phyloP scores from a whole-genome alignment of 2,797 vertebrate genomes.

The Varecia variegata region DNA sequence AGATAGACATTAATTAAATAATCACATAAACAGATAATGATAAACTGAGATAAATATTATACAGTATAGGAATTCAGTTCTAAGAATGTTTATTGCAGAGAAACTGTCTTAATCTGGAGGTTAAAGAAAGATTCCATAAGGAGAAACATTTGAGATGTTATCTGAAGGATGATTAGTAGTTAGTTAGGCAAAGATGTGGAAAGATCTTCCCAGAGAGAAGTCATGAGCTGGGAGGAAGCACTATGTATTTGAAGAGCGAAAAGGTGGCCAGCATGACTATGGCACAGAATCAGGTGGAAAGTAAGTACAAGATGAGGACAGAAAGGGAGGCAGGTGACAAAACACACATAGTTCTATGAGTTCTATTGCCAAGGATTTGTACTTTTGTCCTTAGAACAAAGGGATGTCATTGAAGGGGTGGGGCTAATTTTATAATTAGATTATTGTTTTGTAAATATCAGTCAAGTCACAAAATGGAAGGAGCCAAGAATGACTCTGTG shows the following conservation, averaged over 20 bases:
- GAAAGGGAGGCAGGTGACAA: background rate
- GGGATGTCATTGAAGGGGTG: background rate
- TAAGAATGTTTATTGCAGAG: background rate
- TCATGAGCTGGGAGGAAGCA: background rate
- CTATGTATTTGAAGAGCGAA: background rate
- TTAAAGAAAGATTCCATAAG: background rate
- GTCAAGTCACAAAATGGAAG: background rate
- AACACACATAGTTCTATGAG: background rate
- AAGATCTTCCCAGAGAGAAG: background rate
- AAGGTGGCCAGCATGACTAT: background rate
- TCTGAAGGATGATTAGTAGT: background rate
- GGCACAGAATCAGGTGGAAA: background rate
- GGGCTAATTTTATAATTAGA: background rate
- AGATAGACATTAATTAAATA: background rate
- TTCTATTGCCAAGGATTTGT: background rate
- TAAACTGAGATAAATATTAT: background rate
- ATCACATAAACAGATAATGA: background rate
- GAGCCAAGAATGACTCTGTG: background rate
- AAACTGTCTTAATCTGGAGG: background rate
- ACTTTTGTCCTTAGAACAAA: background rate
- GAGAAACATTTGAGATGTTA: background rate
- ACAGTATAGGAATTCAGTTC: background rate
- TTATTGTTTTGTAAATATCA: conserved; percentile 13
- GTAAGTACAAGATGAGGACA: background rate
- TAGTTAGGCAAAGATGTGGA: background rate